Percentiles rank a stretch among this genome's conserved stretches.
Evolutionary conservation across 2,888 invertebrate species (phyloP).

Genomic region (Quadroppia sp.): DNA sequence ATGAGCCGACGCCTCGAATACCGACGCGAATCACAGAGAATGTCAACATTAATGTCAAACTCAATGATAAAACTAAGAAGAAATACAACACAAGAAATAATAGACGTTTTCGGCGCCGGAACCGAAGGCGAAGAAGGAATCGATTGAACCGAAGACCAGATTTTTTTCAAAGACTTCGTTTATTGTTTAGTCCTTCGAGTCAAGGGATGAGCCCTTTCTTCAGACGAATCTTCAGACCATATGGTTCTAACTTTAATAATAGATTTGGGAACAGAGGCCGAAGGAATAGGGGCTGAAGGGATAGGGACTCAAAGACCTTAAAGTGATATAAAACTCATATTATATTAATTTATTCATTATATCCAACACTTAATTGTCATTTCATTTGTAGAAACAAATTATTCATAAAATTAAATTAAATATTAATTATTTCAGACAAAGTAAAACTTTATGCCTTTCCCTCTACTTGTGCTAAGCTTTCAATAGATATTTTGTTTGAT

Average conservation of each 20-base stretch:
- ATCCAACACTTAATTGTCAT: background rate
- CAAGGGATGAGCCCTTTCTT: background rate
- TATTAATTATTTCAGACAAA: too few relatives aligned
- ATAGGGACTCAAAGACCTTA: background rate
- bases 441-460: too few relatives aligned
- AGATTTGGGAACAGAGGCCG: background rate
- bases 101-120: background rate
- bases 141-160: background rate
- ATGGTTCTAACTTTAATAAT: background rate
- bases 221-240: background rate
- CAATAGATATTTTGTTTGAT: too few relatives aligned
- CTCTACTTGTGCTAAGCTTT: too few relatives aligned
- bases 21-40: background rate
- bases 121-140: background rate
- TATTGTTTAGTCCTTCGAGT: background rate
- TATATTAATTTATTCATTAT: too few relatives aligned
- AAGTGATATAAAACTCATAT: too few relatives aligned
- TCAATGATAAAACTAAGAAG: background rate
- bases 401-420: too few relatives aligned
- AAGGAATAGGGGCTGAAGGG: background rate
- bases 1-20: background rate
- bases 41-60: slow-evolving; percentile 23
- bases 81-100: background rate
- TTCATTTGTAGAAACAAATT: too few relatives aligned
- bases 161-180: background rate